A percentile compares a stretch with the other conserved stretches of the same genome.
Evolutionary conservation across 2,888 invertebrate species (phyloP).

Genomic region (Macrophya alboannulata): DNA sequence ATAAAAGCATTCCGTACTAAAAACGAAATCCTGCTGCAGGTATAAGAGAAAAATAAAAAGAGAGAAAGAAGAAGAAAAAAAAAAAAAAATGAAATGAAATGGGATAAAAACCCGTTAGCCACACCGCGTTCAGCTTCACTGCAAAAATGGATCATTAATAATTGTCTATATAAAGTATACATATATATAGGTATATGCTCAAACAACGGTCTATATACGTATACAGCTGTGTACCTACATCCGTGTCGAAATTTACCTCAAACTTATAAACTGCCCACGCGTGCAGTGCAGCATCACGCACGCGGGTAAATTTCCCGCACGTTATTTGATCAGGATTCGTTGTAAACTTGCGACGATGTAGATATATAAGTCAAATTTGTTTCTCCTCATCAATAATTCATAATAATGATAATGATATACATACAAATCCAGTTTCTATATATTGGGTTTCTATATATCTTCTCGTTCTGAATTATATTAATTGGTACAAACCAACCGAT

Average conservation of each 20-base stretch:
- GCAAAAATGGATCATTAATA: slow-evolving; percentile 9
- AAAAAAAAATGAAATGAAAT: background rate
- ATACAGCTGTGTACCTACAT: background rate
- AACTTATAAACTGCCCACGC: background rate
- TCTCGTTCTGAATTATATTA: background rate
- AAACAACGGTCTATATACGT: background rate
- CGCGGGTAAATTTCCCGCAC: background rate
- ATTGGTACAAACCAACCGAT: background rate
- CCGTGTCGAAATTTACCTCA: background rate
- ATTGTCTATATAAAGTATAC: background rate
- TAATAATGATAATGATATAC: background rate
- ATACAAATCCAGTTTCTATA: background rate
- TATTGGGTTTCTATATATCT: background rate
- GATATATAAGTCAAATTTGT: background rate
- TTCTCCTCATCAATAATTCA: background rate
- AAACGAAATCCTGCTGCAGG: background rate
- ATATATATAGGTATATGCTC: too few species aligned
- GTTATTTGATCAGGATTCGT: background rate
- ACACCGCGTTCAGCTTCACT: slow-evolving; percentile 8
- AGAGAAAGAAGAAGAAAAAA: too few species aligned
- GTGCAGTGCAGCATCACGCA: too few species aligned
- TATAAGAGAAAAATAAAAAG: too few species aligned
- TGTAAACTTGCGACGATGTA: background rate
- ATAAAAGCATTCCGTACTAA: slow-evolving; percentile 15
- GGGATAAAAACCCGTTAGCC: slow-evolving; percentile 1